phyloP scores from a whole-genome alignment of 92 coral and sea anemone species.

The Phenganax marumi region DNA sequence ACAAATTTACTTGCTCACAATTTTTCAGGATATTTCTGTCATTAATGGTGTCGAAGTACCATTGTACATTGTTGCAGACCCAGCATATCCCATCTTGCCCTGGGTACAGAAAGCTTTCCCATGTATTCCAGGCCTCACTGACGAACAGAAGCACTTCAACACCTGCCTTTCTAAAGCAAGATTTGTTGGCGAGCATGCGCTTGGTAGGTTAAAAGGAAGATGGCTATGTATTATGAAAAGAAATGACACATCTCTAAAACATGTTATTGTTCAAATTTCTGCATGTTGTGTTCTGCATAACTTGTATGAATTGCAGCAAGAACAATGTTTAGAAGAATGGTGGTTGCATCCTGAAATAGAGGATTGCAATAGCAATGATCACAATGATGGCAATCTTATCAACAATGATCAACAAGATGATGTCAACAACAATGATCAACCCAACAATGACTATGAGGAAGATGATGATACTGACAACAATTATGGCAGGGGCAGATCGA shows the following conservation, averaged over 20 bases:
- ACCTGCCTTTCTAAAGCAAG: constrained; percentile 25
- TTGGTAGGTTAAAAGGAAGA: constrained; percentile 49
- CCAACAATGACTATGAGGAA: too few relatives aligned
- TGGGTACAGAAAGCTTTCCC: constrained; percentile 33
- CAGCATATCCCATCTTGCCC: background rate
- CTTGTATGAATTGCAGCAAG: constrained; percentile 36
- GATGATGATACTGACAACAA: too few relatives aligned
- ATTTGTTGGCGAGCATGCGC: constrained; percentile 44
- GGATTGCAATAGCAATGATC: background rate
- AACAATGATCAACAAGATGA: too few relatives aligned
- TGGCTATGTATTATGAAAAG: constrained; percentile 41
- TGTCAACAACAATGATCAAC: too few relatives aligned
- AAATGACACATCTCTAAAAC: constrained; percentile 43
- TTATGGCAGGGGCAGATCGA: too few relatives aligned
- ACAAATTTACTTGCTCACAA: too few relatives aligned
- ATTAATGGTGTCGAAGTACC: background rate
- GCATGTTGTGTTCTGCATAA: constrained; percentile 58
- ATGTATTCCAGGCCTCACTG: constrained; percentile 18
- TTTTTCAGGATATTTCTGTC: background rate
- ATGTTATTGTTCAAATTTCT: constrained; percentile 38
- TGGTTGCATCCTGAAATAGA: background rate
- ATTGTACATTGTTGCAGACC: constrained; percentile 8
- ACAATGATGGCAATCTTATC: background rate
- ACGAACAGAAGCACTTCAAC: constrained; percentile 15
- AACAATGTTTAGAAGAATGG: constrained; percentile 31